A percentile compares a stretch with the other conserved stretches of the same genome.
Conservation (phyloP, 2,888 invertebrate genomes). For the Antheraea yamamai region DNA sequence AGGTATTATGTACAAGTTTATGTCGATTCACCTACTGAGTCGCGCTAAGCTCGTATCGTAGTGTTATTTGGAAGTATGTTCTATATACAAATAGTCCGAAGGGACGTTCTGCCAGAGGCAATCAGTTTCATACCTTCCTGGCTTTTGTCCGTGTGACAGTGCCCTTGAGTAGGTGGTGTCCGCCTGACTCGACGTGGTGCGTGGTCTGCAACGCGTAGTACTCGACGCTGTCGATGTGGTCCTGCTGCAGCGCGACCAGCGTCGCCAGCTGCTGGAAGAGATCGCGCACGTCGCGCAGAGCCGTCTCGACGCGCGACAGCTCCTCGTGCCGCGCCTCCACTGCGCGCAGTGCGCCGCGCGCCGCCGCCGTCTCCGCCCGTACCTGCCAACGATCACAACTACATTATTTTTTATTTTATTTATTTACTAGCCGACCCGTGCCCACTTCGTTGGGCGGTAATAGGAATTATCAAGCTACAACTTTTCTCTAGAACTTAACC, state of each 20-base stretch:
- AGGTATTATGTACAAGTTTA: no score
- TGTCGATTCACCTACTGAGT: no score
- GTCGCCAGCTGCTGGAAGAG: conserved; percentile 93
- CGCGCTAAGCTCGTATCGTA: no score
- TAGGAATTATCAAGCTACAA: no score
- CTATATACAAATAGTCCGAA: no score
- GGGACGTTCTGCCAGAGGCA: background rate
- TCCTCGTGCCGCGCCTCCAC: conserved; percentile 92
- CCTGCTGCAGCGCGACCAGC: conserved; percentile 88
- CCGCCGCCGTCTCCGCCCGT: conserved; percentile 89
- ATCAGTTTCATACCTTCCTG: conserved; percentile 69
- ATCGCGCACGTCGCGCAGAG: conserved; percentile 89
- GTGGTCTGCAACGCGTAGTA: conserved; percentile 84
- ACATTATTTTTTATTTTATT: no score
- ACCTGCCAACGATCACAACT: conserved; percentile 76
- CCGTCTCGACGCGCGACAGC: conserved; percentile 90
- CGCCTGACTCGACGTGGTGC: conserved; percentile 82
- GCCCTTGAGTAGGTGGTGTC: conserved; percentile 78
- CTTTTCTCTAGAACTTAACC: no score
- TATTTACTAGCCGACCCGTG: no score
- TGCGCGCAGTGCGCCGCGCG: conserved; percentile 88
- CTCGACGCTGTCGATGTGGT: conserved; percentile 85
- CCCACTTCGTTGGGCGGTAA: no score
- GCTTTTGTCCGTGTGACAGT: conserved; percentile 70
- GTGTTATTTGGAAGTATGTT: no score